Evolutionary conservation across 1,140 invertebrate genomes (phyloP), one percentile per base, ranked within the genome.

Genomic region (Zaprionus lachaisei): DNA sequence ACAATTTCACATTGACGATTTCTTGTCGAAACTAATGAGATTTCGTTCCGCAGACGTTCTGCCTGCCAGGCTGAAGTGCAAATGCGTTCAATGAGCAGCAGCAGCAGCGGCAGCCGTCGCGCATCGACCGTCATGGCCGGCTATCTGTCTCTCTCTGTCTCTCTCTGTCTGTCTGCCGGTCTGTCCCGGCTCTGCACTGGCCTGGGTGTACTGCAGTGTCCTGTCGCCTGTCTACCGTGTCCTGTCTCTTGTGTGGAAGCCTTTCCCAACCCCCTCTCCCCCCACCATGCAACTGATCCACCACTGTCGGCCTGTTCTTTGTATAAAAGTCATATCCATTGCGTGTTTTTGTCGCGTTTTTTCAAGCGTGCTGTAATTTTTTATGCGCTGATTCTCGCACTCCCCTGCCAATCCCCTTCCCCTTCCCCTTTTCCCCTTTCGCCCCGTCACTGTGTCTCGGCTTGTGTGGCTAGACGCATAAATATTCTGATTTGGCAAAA

Each of bases 401-500:
- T 56, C 62, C 54, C 22, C 41, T 56, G 28, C 5, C n/a, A 15
- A n/a, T 37, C 54, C 15, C 26, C 24, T 24, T 5, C 1, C 0
- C 20, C 20, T 1, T 1, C 4, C 17, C 4, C 17, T 14, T 9
- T 11, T 34, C 20, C 49, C 41, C n/a, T 49, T 14, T 3, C 2
- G 60, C 14, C 26, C 44, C 14, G 24, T 31, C 49, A 51, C 28
- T 58, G 51, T 62, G 65, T 61, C 61, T 65, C 57, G 79, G 70
- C 24, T 70, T 54, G 60, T 72, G 80, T 69, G 87, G 87, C 87
- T 91, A 91, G 87, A 91, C 87, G 87, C 87, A 91, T 91, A 91
- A 91, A 91, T 91, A 91, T 91, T 91, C 87, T 91, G 83, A 91
- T 91, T 91, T 91, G 83, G 87, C 76, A 89, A 87, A 91, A 91